These are phyloP conservation scores for Phalacrocorax aristotelis DNA, from an alignment of 2,113 vertebrate species.

Conservation along the genomic window DNA sequence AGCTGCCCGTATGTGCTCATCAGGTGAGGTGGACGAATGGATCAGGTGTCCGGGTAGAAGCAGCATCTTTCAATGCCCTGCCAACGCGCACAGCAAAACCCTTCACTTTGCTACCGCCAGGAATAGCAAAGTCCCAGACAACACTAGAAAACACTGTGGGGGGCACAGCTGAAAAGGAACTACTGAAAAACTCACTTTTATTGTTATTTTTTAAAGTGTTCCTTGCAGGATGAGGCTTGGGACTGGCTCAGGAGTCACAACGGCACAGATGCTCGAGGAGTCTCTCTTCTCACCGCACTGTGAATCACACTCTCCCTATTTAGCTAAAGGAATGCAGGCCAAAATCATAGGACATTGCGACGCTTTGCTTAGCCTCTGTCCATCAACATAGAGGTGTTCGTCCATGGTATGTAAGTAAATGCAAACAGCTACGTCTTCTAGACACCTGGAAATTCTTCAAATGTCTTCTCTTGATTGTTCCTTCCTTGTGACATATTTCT, in stretches of 20 bases:
- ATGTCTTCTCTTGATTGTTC: not conserved
- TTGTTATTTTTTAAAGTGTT: not conserved
- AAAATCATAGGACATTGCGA: not conserved
- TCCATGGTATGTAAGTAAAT: not conserved
- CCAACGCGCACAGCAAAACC: not conserved
- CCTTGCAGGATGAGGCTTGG: not conserved
- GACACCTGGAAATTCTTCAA: not conserved
- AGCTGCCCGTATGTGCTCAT: not conserved
- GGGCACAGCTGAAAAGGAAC: not conserved
- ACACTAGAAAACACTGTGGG: not conserved
- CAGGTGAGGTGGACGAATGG: not conserved
- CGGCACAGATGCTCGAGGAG: accelerated
- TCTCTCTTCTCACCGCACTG: not conserved
- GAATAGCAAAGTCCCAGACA: not conserved
- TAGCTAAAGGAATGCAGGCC: not conserved
- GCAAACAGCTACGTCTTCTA: not conserved
- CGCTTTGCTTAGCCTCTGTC: not conserved
- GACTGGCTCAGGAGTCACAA: not conserved
- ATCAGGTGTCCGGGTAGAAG: not conserved
- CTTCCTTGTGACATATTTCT: not conserved
- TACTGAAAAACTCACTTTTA: not conserved
- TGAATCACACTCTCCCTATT: not conserved
- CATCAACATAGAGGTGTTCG: not conserved
- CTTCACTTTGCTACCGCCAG: not conserved
- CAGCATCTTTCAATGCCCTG: not conserved